Evolutionary conservation across 2,888 invertebrate species (phyloP), one percentile per base, ranked within the genome.

Genomic region (Fragum sueziense): DNA sequence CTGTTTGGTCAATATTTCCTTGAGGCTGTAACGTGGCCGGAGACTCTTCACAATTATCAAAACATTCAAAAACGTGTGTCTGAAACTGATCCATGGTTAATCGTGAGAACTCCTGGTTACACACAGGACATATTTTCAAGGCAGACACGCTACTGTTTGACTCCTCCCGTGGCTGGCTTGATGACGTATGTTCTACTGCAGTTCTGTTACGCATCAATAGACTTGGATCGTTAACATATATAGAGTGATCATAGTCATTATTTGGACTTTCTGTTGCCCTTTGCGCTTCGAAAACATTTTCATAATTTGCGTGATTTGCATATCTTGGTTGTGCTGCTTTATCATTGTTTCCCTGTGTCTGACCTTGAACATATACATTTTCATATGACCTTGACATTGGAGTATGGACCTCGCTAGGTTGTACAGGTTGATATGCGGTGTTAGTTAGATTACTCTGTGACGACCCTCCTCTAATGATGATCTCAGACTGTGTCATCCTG

Each of bases 71-170:
- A 1, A 91, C 89, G 71, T 91, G 91, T 27, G 84, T 81, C 79
- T 91, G 90, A 82, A 91, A 91, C 31, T 90, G 87, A n/a, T 88
- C 89, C 85, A 89, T 88, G 33, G 82, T 80, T 73, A 89, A 71
- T 11, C 86, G 80, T 17, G 86, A 84, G 71, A 88, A 91, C 59
- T 90, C 86, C 29, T 84, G 76, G 25, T 72, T 85, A 82, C 91
- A 91, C 1, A 88, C 86, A 7, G 90, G 91, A 69, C 91, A 91
- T 11, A 87, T 79, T 33, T 88, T 84, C 41, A 86, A 76, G 0
- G 79, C 74, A 2, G 79, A 67, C 7, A 82, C 80, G 37, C 62
- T 54, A 22, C 68, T 71, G 17, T 33, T 27, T 17, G 25, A 37
- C 27, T 37, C 52, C 14, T 74, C 61, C 57, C 0, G 34, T 27